Evolutionary conservation across 1,140 invertebrate genomes (phyloP), one percentile per base, ranked within the genome.

Genomic region (Himalopsyche phryganea): DNA sequence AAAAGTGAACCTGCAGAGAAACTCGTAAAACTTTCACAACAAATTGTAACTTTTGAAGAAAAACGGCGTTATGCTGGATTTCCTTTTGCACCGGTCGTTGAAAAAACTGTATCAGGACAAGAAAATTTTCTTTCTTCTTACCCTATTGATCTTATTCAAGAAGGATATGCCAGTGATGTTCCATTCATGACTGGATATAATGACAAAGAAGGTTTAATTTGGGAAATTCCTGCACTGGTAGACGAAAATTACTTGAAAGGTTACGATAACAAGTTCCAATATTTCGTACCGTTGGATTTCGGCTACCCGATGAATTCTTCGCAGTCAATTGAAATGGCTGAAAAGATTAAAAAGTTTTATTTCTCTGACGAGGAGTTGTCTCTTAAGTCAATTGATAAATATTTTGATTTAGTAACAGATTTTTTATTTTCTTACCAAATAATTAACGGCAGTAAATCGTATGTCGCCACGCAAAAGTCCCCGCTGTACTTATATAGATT

Each of bases 401-500:
- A 67, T 38, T 68, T 67, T 41, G 66, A 76, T 47, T 62, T 78
- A 1, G 13, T 72, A 4, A 75, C 74, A 0, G 75, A 78, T 46
- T 61, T 65, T n/a, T 19, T 69, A 0, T 58, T 76, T 17, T 70
- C 71, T 18, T 44, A 73, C 0, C 68, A 70, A 28, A 71, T 68
- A 0, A 67, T 73, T 41, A 69, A 71, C 67, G 69, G 72, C 23
- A 62, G 72, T 0, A 67, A 72, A 47, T 68, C 72, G 32, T 59
- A 73, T n/a, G 52, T 70, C 0, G 69, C 72, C 18, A 64, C 61
- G 0, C 67, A 69, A n/a, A 74, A 71, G 7, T 69, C 70, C 20
- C 72, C 75, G 0, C 67, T 78, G 14, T 78, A 76, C 42, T 74
- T 69, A 13, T 79, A 77, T 59, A 72, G 70, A 33, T 78, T 80